Conservation (phyloP, 2,113 vertebrate species). For the Cyprinodon variegatus region DNA sequence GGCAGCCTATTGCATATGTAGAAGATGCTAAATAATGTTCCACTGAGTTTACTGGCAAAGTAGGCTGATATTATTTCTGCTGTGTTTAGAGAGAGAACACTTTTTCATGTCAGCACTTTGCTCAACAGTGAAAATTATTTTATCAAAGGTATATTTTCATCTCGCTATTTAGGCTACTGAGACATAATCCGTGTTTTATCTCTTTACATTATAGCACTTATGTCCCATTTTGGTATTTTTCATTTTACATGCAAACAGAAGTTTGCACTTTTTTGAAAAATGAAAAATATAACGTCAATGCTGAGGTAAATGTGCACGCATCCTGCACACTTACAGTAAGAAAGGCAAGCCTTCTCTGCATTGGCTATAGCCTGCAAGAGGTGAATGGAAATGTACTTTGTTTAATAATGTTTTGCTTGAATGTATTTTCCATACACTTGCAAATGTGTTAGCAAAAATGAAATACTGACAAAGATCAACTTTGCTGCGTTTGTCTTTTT, state of each 20-base stretch:
- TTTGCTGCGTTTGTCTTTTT: constrained; percentile 51
- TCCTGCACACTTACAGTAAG: constrained; percentile 25
- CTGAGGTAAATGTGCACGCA: neutral
- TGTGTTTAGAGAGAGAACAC: constrained; percentile 15
- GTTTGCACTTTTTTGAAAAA: constrained; percentile 10
- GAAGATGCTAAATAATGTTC: constrained; percentile 50
- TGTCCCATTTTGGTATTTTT: neutral
- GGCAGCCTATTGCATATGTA: constrained; percentile 22
- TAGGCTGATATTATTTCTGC: constrained; percentile 36
- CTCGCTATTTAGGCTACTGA: neutral
- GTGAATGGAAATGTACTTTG: constrained; percentile 37
- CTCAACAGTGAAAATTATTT: neutral
- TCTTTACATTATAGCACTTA: neutral
- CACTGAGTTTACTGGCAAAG: constrained; percentile 63
- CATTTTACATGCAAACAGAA: neutral
- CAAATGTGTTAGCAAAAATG: constrained; percentile 41
- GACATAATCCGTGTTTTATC: neutral
- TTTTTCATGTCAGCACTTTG: constrained; percentile 56
- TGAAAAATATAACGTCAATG: neutral
- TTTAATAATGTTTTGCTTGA: constrained; percentile 35
- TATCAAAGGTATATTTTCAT: constrained; percentile 10
- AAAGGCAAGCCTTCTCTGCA: constrained; percentile 19
- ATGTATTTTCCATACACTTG: constrained; percentile 52
- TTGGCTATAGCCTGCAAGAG: neutral
- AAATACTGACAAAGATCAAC: constrained; percentile 39